Evolutionary conservation across 2,797 vertebrate species (phyloP).

Genomic region (Rousettus madagascariensis): DNA sequence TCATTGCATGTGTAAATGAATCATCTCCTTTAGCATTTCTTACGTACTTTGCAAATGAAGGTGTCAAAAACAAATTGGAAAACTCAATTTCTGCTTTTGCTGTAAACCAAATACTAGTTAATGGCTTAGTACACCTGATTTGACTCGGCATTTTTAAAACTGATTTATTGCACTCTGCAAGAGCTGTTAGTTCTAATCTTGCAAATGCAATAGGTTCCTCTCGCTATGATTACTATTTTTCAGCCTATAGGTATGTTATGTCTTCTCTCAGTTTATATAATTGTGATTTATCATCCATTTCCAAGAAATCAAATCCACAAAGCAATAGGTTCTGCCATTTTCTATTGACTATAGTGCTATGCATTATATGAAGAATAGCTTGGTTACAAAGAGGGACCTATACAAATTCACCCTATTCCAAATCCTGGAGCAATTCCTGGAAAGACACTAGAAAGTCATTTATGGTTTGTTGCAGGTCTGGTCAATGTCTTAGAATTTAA

Average conservation of each 20-base stretch:
- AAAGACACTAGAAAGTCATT: conserved; percentile 19
- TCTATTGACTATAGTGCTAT: conserved; percentile 33
- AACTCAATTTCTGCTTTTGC: conserved; percentile 76
- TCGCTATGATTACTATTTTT: conserved; percentile 78
- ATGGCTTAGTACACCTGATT: conserved; percentile 75
- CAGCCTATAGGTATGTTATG: conserved; percentile 66
- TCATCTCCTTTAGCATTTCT: conserved; percentile 26
- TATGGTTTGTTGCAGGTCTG: conserved; percentile 9
- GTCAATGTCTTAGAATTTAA: conserved; percentile 54
- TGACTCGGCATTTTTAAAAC: conserved; percentile 81
- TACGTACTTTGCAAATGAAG: conserved; percentile 55
- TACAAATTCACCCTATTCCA: conserved; percentile 52
- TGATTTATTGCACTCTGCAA: conserved; percentile 82
- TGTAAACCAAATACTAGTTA: conserved; percentile 81
- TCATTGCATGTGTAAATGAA: not conserved
- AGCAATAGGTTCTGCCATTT: conserved; percentile 52
- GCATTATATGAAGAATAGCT: not conserved
- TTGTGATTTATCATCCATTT: conserved; percentile 77
- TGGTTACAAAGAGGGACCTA: conserved; percentile 13
- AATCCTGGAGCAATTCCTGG: not conserved
- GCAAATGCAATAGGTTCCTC: conserved; percentile 78
- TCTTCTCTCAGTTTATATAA: conserved; percentile 69
- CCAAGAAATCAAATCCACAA: conserved; percentile 61
- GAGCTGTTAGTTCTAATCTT: conserved; percentile 83
- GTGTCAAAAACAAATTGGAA: conserved; percentile 71